A percentile compares a stretch with the other conserved stretches of the same genome.
These are phyloP conservation scores for Brienomyrus longianalis DNA, from an alignment of 2,113 vertebrate species.

Conservation along the genomic window DNA sequence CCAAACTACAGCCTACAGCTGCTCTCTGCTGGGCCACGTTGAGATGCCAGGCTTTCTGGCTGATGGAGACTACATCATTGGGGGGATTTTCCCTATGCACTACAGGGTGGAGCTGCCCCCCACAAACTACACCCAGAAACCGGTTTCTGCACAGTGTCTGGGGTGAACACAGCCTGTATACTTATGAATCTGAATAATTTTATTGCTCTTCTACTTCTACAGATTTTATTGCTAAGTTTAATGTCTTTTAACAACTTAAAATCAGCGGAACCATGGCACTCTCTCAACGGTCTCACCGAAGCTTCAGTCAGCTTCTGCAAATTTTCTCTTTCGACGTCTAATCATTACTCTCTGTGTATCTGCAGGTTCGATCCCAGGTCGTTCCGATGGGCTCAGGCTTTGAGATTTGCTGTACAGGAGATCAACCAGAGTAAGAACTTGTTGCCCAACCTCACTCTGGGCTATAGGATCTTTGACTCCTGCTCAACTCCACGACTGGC, in stretches of 20 bases:
- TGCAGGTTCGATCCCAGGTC: slow-evolving; percentile 40
- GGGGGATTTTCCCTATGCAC: slow-evolving; percentile 44
- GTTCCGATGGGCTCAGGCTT: slow-evolving; percentile 48
- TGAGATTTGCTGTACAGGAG: slow-evolving; percentile 61
- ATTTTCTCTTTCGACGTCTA: neutral
- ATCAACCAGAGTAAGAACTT: slow-evolving; percentile 53
- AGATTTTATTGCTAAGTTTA: neutral
- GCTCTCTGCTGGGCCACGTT: slow-evolving; percentile 32
- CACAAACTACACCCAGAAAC: slow-evolving; percentile 32
- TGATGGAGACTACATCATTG: slow-evolving; percentile 37
- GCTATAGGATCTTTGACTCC: slow-evolving; percentile 65
- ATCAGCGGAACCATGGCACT: neutral
- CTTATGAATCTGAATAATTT: neutral
- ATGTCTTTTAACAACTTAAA: neutral
- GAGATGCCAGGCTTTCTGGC: slow-evolving; percentile 33
- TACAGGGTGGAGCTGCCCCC: slow-evolving; percentile 41
- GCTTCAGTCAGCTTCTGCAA: neutral
- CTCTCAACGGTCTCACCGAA: neutral
- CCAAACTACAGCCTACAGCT: slow-evolving; percentile 18
- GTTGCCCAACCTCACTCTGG: slow-evolving; percentile 53
- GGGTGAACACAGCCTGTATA: slow-evolving; percentile 25
- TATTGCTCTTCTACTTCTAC: neutral
- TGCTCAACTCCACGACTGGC: slow-evolving; percentile 40
- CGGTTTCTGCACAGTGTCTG: slow-evolving; percentile 33
- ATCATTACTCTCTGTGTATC: neutral